phyloP scores from a whole-genome alignment of 2,797 vertebrate genomes.

The Scolopax bukidnonensis region DNA sequence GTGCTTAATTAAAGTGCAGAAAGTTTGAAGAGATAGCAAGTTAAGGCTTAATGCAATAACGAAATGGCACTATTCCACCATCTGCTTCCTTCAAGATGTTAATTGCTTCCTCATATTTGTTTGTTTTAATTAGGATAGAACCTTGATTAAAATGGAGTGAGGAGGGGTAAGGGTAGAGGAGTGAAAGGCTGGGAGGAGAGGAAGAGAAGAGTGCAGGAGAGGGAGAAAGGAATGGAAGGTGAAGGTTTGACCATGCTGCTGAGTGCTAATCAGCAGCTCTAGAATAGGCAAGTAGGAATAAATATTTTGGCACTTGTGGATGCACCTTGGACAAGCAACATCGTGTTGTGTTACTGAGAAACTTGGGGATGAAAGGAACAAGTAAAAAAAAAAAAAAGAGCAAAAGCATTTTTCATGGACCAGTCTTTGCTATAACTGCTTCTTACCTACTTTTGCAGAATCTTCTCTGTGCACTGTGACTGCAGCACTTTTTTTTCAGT shows the following conservation, averaged over 20 bases:
- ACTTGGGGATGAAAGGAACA: background rate
- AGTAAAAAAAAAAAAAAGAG: background rate
- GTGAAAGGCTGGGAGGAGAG: constrained; percentile 18
- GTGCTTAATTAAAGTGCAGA: constrained; percentile 80
- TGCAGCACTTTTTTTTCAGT: background rate
- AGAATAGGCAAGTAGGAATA: background rate
- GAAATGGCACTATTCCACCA: constrained; percentile 76
- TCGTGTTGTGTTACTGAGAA: background rate
- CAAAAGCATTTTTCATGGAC: background rate
- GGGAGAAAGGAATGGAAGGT: background rate
- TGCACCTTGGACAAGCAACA: background rate
- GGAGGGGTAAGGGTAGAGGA: constrained; percentile 52
- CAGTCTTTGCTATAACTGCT: background rate
- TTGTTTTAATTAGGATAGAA: constrained; percentile 82
- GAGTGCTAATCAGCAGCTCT: background rate
- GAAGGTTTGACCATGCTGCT: background rate
- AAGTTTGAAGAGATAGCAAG: constrained; percentile 80
- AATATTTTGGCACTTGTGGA: background rate
- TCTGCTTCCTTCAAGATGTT: constrained; percentile 77
- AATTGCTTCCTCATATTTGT: constrained; percentile 83
- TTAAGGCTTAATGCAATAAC: constrained; percentile 76
- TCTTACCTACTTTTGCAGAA: background rate
- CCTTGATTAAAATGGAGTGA: constrained; percentile 75
- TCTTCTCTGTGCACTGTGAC: background rate
- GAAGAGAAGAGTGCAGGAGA: background rate